These are phyloP conservation scores for Nixonia krombeini DNA, from an alignment of 1,140 invertebrate genomes.

Conservation along the genomic window DNA sequence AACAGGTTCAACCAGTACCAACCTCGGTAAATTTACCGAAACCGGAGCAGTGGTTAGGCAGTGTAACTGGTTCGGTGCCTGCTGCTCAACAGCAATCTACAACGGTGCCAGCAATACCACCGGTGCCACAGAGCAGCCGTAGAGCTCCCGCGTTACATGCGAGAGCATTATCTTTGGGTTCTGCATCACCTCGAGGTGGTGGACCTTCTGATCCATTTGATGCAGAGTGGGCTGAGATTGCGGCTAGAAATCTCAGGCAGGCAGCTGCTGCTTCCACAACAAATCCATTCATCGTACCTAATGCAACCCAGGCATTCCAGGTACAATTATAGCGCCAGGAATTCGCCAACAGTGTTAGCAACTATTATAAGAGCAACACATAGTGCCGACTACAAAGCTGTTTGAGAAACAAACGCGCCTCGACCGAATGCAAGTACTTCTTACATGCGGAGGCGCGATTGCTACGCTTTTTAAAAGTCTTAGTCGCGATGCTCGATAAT, in stretches of 20 bases:
- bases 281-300: slow-evolving; percentile 68
- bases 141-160: slow-evolving; percentile 76
- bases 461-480: slow-evolving; percentile 10
- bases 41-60: slow-evolving; percentile 85
- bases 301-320: slow-evolving; percentile 76
- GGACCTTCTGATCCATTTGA: slow-evolving; percentile 83
- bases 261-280: slow-evolving; percentile 61
- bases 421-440: too few species aligned
- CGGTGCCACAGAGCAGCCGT: slow-evolving; percentile 67
- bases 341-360: slow-evolving; percentile 61
- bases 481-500: too few species aligned
- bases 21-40: slow-evolving; percentile 73
- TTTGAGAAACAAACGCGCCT: too few species aligned
- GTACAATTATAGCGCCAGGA: slow-evolving; percentile 76
- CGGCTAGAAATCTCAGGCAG: slow-evolving; percentile 68
- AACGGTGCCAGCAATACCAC: slow-evolving; percentile 55
- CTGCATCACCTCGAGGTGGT: slow-evolving; percentile 57
- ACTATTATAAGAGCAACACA: slow-evolving; percentile 61
- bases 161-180: slow-evolving; percentile 75
- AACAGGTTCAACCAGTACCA: slow-evolving; percentile 58
- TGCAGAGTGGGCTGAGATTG: slow-evolving; percentile 85
- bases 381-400: slow-evolving; percentile 38
- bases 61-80: slow-evolving; percentile 75
- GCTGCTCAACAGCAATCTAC: slow-evolving; percentile 39
- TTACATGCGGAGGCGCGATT: not conserved